Percentiles rank a stretch among this genome's conserved stretches.
Conservation (phyloP, 2,888 invertebrate genomes). For the Chaitophorus viminalis region DNA sequence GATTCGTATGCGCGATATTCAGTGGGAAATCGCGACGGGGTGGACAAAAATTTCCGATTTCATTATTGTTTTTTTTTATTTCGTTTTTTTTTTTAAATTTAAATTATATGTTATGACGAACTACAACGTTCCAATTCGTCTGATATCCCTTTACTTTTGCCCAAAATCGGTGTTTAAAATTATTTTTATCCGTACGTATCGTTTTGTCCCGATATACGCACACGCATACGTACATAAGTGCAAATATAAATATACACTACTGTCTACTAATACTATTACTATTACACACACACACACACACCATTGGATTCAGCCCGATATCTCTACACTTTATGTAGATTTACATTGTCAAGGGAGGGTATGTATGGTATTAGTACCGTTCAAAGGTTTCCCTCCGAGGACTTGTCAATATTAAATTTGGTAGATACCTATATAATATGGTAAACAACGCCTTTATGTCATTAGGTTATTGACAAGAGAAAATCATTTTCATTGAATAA, state of each 20-base stretch:
- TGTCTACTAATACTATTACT: no score
- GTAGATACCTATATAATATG: not conserved
- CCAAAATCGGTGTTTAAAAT: not conserved
- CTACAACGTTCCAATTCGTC: not conserved
- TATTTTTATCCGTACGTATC: not conserved
- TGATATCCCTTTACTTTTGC: not conserved
- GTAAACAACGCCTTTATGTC: conserved; percentile 25
- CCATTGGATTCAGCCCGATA: not conserved
- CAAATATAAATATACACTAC: no score
- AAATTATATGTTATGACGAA: not conserved
- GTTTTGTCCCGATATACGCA: not conserved
- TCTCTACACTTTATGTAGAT: not conserved
- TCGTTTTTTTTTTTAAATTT: conserved; percentile 17
- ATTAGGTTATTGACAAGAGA: conserved; percentile 22
- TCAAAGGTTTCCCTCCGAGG: conserved; percentile 15
- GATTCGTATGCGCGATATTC: conserved; percentile 13
- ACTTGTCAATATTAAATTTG: conserved; percentile 32
- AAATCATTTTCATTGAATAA: conserved; percentile 22
- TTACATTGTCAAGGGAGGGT: not conserved
- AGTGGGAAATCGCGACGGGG: not conserved
- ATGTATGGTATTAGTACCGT: not conserved
- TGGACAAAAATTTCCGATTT: not conserved
- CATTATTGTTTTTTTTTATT: conserved; percentile 20
- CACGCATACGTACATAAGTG: no score
- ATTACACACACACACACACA: not conserved